These are phyloP conservation scores for Clarias pachynema DNA, from an alignment of 2,797 vertebrate genomes.

Conservation along the genomic window DNA sequence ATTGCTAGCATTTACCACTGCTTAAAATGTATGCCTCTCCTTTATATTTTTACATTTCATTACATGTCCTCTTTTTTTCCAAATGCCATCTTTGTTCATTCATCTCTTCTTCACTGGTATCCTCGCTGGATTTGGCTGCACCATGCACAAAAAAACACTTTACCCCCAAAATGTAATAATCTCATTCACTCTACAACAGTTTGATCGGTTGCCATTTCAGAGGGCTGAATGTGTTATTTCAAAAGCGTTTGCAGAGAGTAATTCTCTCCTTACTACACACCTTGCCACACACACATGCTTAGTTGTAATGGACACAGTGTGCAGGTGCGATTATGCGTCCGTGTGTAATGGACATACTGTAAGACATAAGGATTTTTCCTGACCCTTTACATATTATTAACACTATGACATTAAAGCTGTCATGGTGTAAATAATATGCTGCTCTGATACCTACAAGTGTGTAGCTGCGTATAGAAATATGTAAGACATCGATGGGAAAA, in stretches of 20 bases:
- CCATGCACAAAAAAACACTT: neutral
- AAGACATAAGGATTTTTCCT: constrained; percentile 3
- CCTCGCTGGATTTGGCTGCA: neutral
- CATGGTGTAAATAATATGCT: neutral
- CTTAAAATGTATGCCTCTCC: neutral
- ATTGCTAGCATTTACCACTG: neutral
- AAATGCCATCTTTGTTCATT: neutral
- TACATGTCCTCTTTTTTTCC: neutral
- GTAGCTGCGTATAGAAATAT: neutral
- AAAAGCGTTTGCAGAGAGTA: neutral
- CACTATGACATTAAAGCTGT: neutral
- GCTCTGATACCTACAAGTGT: neutral
- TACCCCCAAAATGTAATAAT: neutral
- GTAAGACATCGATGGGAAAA: neutral
- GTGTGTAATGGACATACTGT: neutral
- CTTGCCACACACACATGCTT: neutral
- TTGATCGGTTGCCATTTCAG: neutral
- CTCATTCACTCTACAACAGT: neutral
- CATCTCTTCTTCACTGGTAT: neutral
- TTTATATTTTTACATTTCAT: neutral
- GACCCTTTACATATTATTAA: neutral
- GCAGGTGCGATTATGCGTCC: neutral
- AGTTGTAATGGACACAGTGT: neutral
- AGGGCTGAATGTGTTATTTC: neutral
- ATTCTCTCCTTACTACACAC: too few relatives aligned